Evolutionary conservation across 2,113 vertebrate genomes (phyloP), one percentile per base, ranked within the genome.

Genomic region (Paramisgurnus dabryanus): DNA sequence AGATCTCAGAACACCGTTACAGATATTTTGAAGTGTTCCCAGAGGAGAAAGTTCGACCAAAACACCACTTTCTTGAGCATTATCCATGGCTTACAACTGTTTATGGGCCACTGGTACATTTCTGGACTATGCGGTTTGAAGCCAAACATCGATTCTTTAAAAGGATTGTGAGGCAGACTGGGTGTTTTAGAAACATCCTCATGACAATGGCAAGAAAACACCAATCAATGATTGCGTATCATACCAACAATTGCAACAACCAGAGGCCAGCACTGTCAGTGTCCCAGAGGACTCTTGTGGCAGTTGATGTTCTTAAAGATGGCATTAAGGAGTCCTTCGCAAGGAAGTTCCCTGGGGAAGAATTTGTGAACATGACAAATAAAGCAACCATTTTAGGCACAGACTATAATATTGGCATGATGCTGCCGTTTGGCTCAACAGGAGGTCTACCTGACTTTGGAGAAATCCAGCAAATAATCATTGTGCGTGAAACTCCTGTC

Each of bases 1-100:
- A 69, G 63, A 75, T 84, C 12, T 55, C 55, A 63, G 79, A 81
- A 57, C 79, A 84, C 53, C 22, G 67, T 18, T 22, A 81, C 15
- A 68, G 49, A 40, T 81, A 17, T 55, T 68, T 78, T 0, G 27
- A 78, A 10, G 67, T 72, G 60, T 81, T 78, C 18, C 72, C 41
- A 63, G 41, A 63, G 8, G 6, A 75, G 11, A 75, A 34, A 27
- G 7, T 75, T 7, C 6, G 12, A 22, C 40, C 72, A 75, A 75
- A 75, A 27, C 72, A 63, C 12, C 57, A 61, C 12, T 73, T 73
- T 17, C 50, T 74, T 6, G 57, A 74, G 7, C 71, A 74, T 13
- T 74, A 75, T 47, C 72, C 72, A 3, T 40, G 55, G 39, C 71
- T 74, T n/a, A 27, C 43, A 22, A 75, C 39, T 61, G 71, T n/a